Conservation (phyloP, 2,113 vertebrate species). For the Neotragus moschatus region DNA sequence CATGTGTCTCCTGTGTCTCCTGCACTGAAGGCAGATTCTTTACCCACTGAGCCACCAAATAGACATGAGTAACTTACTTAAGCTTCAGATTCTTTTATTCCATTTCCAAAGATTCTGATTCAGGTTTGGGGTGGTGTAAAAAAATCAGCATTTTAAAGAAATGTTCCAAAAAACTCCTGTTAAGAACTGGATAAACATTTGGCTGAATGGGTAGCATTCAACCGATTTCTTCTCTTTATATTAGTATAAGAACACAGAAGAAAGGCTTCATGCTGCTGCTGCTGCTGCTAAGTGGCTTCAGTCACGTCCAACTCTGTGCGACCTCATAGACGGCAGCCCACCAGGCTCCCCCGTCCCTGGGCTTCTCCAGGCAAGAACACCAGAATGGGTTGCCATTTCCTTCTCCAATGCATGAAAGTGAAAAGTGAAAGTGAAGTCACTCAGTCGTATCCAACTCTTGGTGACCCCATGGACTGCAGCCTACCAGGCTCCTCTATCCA, state of each 20-base stretch:
- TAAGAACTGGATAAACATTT: not conserved
- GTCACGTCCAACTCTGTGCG: no score
- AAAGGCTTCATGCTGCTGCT: not conserved
- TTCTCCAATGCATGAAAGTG: no score
- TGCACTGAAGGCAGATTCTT: not conserved
- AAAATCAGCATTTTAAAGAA: not conserved
- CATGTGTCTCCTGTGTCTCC: not conserved
- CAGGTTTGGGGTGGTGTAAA: not conserved
- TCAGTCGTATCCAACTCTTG: no score
- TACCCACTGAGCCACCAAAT: not conserved
- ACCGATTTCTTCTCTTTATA: not conserved
- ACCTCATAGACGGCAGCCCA: no score
- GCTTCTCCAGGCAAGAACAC: no score
- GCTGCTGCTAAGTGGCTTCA: no score
- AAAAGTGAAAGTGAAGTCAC: no score
- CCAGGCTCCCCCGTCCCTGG: no score
- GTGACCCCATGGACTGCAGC: no score
- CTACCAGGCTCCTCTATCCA: no score
- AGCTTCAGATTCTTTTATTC: not conserved
- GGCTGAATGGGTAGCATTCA: not conserved
- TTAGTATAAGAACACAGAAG: not conserved
- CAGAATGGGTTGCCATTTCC: no score
- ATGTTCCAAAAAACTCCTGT: not conserved
- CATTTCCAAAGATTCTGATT: not conserved
- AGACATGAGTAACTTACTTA: not conserved